Conservation (phyloP, 92 coral and sea anemone species). For the Epizoanthus ramosus region DNA sequence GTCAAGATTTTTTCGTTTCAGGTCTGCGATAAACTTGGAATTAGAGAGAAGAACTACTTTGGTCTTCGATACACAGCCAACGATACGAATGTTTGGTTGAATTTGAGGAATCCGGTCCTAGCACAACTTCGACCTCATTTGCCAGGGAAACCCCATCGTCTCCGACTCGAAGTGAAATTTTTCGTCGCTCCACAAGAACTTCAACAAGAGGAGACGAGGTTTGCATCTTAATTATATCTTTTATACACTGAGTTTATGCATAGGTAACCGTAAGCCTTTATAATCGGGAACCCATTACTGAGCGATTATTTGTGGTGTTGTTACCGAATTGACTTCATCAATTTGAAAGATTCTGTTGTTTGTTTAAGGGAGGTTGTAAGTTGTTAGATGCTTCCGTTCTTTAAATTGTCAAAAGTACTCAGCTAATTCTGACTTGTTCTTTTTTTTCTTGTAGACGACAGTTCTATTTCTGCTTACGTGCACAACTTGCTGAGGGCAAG, state of each 20-base stretch:
- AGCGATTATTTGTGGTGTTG: not conserved
- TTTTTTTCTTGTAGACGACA: slow-evolving; percentile 74
- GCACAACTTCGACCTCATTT: slow-evolving; percentile 97
- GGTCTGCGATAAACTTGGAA: slow-evolving; percentile 91
- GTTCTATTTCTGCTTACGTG: slow-evolving; percentile 83
- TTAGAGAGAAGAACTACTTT: slow-evolving; percentile 93
- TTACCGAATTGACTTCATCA: not conserved
- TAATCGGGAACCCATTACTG: not conserved
- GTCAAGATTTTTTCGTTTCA: slow-evolving; percentile 32
- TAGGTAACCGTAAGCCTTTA: not conserved
- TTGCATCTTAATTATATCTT: not conserved
- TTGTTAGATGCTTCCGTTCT: not conserved
- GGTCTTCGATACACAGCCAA: slow-evolving; percentile 84
- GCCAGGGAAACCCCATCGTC: slow-evolving; percentile 97
- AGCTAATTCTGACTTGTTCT: not conserved
- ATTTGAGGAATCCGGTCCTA: slow-evolving; percentile 91
- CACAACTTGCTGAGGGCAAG: slow-evolving; percentile 84
- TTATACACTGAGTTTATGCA: not conserved
- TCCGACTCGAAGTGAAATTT: slow-evolving; percentile 96
- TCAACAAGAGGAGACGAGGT: slow-evolving; percentile 98
- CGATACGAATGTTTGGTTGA: slow-evolving; percentile 92
- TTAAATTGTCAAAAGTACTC: not conserved
- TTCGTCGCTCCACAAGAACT: slow-evolving; percentile 98
- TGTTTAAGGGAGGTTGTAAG: not conserved
- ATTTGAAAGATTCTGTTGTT: slow-evolving; percentile 31